Evolutionary conservation across 2,888 invertebrate genomes (phyloP), one percentile per base, ranked within the genome.

Genomic region (Erannis defoliaria): DNA sequence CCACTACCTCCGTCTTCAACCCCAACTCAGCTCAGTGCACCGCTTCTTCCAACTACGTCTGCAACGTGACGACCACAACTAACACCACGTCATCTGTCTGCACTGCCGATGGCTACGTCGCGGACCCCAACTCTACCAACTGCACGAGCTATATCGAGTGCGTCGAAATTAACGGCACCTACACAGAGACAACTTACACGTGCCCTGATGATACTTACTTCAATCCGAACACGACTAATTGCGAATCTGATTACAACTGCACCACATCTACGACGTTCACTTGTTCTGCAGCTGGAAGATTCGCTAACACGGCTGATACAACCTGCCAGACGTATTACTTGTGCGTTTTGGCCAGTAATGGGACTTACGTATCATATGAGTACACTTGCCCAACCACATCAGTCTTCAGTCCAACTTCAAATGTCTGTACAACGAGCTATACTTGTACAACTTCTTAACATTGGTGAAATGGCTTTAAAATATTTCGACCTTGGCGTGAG

Each of bases 341-440:
- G 31, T 94, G 93, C 67, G 87, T 87, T 0, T 60, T 76, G 29
- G 59, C 77, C 35, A 58, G 64, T 9, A 78, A 81, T 56, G 87
- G 84, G 0, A 78, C 84, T 0, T 88, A 74, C 50, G 29, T 76
- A 1, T 72, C 84, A 62, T 89, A 88, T 46, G 60, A 75, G 2
- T 93, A 92, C 62, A 89, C 86, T 0, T 93, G 93, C 64, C 90
- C 92, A 0, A 68, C 76, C 5, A 85, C 86, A 2, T 90, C 92
- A 0, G 77, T 86, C 2, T 93, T 93, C 65, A 90, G 77, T 76
- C 92, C 93, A 0, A 70, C 63, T 1, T 43, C 80, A n/a, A 65
- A 58, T 10, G 10, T 82, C 14, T 93, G 93, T 68, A 91, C 93
- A 3, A 73, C 85, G 1, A 73, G 66, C 23, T 93, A 93, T 60